These are phyloP conservation scores for Rhagium mordax DNA, from an alignment of 2,888 invertebrate species.

Conservation along the genomic window DNA sequence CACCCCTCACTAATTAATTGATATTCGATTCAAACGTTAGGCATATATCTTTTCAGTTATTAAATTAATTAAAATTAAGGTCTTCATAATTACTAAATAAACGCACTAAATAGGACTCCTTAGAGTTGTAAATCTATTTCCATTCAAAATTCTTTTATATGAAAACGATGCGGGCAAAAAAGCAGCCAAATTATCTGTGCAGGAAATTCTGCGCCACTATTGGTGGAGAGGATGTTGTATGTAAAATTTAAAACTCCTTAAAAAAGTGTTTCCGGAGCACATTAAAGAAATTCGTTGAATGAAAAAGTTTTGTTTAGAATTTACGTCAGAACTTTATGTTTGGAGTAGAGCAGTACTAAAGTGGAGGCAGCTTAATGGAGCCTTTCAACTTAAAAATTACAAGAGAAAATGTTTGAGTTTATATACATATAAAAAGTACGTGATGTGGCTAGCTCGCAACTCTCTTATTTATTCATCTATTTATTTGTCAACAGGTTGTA, in stretches of 20 bases:
- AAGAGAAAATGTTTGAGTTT: background rate
- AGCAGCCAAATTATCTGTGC: background rate
- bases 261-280: conserved; percentile 4
- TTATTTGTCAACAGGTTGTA: too few relatives aligned
- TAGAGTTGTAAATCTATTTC: background rate
- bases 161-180: background rate
- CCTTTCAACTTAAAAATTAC: background rate
- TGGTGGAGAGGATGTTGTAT: background rate
- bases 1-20: too few relatives aligned
- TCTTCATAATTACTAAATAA: background rate
- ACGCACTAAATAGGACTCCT: background rate
- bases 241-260: background rate
- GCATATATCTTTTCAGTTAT: too few relatives aligned
- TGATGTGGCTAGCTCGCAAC: too few relatives aligned
- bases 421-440: too few relatives aligned
- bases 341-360: background rate
- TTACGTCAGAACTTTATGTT: background rate
- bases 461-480: too few relatives aligned
- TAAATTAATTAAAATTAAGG: too few relatives aligned
- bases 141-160: background rate
- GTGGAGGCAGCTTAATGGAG: background rate
- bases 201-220: background rate
- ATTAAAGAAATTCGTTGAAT: conserved; percentile 4
- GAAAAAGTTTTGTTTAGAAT: background rate
- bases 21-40: too few relatives aligned